Evolutionary conservation across 2,797 vertebrate genomes (phyloP).

Genomic region (Pseudocheirus occidentalis): DNA sequence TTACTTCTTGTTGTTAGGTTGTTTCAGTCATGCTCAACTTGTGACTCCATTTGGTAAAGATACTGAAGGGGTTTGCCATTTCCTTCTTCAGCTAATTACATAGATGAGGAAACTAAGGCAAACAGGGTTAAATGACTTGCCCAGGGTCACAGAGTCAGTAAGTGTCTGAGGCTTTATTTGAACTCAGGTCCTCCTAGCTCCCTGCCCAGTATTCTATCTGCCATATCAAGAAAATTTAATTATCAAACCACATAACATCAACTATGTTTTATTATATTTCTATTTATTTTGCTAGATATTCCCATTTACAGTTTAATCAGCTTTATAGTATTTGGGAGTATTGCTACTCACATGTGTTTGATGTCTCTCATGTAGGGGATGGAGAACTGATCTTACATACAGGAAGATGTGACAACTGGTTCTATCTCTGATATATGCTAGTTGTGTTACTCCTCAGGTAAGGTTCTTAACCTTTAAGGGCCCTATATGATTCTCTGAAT

Average conservation of each 20-base stretch:
- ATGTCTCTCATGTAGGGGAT: neutral
- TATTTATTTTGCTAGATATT: neutral
- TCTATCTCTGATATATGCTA: neutral
- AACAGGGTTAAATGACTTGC: too few species aligned
- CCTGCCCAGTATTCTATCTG: too few species aligned
- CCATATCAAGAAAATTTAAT: neutral
- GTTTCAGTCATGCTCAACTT: too few species aligned
- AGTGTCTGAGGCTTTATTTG: neutral
- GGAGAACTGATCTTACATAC: too few species aligned
- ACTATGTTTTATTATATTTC: neutral
- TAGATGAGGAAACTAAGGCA: too few species aligned
- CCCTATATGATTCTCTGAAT: neutral
- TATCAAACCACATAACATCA: neutral
- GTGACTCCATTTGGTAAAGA: too few species aligned
- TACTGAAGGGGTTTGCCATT: too few species aligned
- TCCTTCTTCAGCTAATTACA: too few species aligned
- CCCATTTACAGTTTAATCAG: neutral
- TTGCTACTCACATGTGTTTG: neutral
- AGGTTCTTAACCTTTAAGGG: neutral
- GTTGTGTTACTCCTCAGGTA: neutral
- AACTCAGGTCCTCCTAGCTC: neutral
- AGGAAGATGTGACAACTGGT: neutral
- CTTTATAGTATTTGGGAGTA: neutral
- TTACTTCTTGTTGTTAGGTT: too few species aligned
- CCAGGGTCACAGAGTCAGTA: too few species aligned